Conservation (phyloP, 2,113 vertebrate species). For the Stomatorhinus ivindoensis region DNA sequence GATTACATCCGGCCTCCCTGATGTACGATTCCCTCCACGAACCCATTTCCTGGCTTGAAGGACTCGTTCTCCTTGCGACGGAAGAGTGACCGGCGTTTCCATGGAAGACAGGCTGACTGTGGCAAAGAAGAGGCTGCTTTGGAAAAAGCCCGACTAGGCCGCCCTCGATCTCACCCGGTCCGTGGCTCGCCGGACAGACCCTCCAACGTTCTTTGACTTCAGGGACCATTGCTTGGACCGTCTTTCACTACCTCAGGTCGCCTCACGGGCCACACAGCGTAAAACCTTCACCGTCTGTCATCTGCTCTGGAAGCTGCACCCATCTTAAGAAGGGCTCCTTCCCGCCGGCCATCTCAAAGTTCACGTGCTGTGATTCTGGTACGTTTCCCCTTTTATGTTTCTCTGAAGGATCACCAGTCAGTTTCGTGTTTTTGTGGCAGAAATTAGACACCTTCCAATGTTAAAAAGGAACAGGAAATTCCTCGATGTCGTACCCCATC, state of each 20-base stretch:
- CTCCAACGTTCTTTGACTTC: background rate
- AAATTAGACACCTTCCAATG: background rate
- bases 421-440: background rate
- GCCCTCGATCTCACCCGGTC: background rate
- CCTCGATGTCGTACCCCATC: background rate
- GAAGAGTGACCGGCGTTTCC: conserved; percentile 6
- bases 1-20: background rate
- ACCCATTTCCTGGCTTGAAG: background rate
- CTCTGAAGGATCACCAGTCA: background rate
- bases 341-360: background rate
- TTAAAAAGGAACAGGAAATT: background rate
- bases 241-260: background rate
- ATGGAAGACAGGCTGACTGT: conserved; percentile 19
- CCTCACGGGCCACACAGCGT: background rate
- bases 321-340: background rate
- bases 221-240: background rate
- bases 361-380: background rate
- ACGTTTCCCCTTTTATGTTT: background rate
- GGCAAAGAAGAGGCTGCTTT: background rate
- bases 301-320: background rate
- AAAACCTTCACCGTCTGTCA: background rate
- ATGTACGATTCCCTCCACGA: background rate
- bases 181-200: background rate
- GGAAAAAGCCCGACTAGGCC: background rate
- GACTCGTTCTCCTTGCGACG: background rate